These are phyloP conservation scores for Papilio demoleus DNA, from an alignment of 2,888 invertebrate genomes.

Conservation along the genomic window DNA sequence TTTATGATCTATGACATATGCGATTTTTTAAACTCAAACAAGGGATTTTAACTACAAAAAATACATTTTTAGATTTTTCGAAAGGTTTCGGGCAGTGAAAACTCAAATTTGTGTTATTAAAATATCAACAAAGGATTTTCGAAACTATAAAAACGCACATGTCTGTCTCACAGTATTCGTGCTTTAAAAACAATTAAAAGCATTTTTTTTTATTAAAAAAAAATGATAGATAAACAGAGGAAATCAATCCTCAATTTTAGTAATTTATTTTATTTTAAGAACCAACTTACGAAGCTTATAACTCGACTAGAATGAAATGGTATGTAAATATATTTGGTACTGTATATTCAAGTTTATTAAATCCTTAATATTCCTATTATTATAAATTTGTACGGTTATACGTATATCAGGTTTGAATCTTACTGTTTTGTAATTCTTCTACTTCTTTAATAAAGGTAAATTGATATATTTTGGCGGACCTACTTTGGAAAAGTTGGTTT, in stretches of 20 bases:
- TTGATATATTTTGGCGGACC: too few species aligned
- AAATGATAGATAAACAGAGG: conserved; percentile 7
- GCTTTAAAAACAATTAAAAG: conserved; percentile 25
- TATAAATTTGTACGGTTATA: conserved; percentile 33
- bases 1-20: conserved; percentile 9
- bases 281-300: conserved; percentile 40
- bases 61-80: too few species aligned
- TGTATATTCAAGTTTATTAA: conserved; percentile 32
- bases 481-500: too few species aligned
- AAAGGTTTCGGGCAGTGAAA: background rate
- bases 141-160: too few species aligned
- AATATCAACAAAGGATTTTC: background rate
- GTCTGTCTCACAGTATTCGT: conserved; percentile 17
- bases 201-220: conserved; percentile 13
- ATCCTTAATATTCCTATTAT: background rate
- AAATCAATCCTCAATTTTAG: conserved; percentile 23
- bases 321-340: conserved; percentile 36
- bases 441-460: too few species aligned
- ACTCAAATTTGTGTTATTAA: background rate
- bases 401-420: conserved; percentile 13
- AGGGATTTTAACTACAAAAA: too few species aligned
- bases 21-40: background rate
- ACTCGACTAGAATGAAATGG: conserved; percentile 39
- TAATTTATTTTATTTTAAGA: conserved; percentile 18
- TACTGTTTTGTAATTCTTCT: too few species aligned